Evolutionary conservation across 2,113 vertebrate genomes (phyloP).

Genomic region (Oncorhynchus nerka): DNA sequence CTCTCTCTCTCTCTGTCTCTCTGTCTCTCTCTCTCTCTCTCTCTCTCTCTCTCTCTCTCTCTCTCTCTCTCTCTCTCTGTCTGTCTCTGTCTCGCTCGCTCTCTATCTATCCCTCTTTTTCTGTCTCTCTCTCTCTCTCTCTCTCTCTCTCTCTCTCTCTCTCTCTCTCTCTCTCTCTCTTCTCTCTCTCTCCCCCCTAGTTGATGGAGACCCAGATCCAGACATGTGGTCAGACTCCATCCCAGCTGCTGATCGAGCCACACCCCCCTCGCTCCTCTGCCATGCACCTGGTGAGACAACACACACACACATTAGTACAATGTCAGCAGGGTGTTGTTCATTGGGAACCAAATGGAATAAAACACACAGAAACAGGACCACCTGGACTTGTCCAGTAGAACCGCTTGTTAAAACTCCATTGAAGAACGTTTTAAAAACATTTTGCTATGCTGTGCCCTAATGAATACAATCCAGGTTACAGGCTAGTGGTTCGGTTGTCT

Average conservation of each 20-base stretch:
- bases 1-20: neutral
- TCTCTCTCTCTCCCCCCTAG: constrained; percentile 69
- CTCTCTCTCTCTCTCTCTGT: neutral
- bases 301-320: neutral
- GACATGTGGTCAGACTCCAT: constrained; percentile 94
- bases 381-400: neutral
- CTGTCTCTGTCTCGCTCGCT: neutral
- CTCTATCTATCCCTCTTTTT: neutral
- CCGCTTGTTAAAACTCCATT: too few relatives aligned
- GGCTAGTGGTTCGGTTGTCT: neutral
- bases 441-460: too few relatives aligned
- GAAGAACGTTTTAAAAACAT: neutral
- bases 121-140: neutral
- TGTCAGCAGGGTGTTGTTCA: neutral
- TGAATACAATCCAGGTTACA: neutral
- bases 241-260: constrained; percentile 98
- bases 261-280: constrained; percentile 98
- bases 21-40: neutral
- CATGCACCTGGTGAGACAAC: constrained; percentile 96
- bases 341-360: neutral
- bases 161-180: constrained; percentile 38
- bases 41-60: too few relatives aligned
- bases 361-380: neutral
- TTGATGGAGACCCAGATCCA: constrained; percentile 94
- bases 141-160: neutral